Base-by-base conservation (phyloP, 2,888 invertebrate genomes). In the Zhengitettix transpicula region DNA sequence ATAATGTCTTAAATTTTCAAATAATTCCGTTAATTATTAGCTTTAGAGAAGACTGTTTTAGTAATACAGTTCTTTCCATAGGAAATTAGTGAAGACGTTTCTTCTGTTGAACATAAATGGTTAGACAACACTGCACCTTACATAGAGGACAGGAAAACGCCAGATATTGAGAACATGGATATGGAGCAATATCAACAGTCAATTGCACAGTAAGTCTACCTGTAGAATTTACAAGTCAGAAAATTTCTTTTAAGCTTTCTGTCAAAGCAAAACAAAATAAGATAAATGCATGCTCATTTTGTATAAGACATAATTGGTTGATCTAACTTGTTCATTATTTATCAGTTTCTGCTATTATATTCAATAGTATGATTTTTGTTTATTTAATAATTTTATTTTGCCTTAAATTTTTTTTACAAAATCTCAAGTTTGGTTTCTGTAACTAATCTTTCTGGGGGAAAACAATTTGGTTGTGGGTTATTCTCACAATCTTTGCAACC, bases 131-230 rank as follows among this genome's bases (percentile, higher is more conserved):
- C 67, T 58, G 77, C 76, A 54, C 77, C 78, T 0, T 81, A 77
- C 66, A 76, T 80, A 62, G 84, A 84, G 70, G 81, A 82, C 11
- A 78, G 84, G 68, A 78, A 82, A 65, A 85, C 85, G 56, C 85
- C 86, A 12, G 86, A 87, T 68, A 82, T 86, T 67, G 91, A 92
- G 70, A 85, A 83, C 67, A 84, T 85, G 75, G 90, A 90, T 69
- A 74, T 89, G 71, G 90, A 88, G 66, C 85, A 87, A 70, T 88
- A 87, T 70, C 86, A 87, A 72, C 85, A 87, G 67, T 87, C 87
- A 47, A 83, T 89, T 71, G 83, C 87, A 68, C 85, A 87, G 88
- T 88, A 75, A 81, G 85, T 78, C 63, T 59, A 12, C 40, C 7
- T 28, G 28, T 28, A 28, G 28, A 28, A 28, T 7, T 5, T 28